Evolutionary conservation across 2,888 invertebrate genomes (phyloP).

Genomic region (Tipula vernalis): DNA sequence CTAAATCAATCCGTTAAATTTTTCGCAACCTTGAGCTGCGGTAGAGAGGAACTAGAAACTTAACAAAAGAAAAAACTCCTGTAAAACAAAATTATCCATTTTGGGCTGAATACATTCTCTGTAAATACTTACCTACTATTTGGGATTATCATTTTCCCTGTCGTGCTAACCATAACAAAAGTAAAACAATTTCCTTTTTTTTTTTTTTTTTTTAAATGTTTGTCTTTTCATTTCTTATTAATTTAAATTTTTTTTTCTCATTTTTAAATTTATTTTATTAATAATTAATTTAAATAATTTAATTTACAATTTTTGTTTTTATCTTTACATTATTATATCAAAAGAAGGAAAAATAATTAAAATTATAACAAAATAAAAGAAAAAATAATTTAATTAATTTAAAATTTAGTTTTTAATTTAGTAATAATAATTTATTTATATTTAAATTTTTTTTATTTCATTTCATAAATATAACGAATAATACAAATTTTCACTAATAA

Average conservation of each 20-base stretch:
- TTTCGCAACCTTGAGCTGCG: no score
- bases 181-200: background rate
- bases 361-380: background rate
- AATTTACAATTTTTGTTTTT: background rate
- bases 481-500: background rate
- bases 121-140: no score
- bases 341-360: background rate
- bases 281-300: conserved; percentile 4
- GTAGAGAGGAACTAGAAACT: no score
- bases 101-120: no score
- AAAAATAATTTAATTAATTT: background rate
- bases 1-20: no score
- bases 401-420: background rate
- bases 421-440: background rate
- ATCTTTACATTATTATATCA: background rate
- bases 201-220: background rate
- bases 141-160: no score
- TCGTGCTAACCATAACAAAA: background rate
- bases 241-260: background rate
- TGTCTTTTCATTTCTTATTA: background rate
- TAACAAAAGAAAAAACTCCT: no score
- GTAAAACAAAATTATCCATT: no score
- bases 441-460: background rate
- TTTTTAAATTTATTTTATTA: background rate
- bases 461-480: background rate